Base-by-base conservation (phyloP, 53 echinoderm and acorn worm genomes). In the Hippasteria phrygiana region DNA sequence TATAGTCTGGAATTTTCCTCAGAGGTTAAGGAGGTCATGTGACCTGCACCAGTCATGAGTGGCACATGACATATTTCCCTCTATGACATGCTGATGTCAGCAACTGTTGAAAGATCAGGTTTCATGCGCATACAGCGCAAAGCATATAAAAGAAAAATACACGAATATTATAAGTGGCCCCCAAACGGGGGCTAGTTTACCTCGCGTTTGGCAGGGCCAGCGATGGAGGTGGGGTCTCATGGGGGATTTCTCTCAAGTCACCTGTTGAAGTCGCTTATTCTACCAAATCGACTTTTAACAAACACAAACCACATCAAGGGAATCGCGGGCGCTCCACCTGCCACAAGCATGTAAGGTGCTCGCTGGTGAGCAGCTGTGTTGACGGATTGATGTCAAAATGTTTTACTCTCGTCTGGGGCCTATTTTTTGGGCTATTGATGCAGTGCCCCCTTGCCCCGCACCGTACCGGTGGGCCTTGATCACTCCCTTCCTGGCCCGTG, bases 11-110 rank as follows among this genome's bases (percentile, higher is more conserved):
- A 59, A 35, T 78, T 17, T 78, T 78, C 77, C 41, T 37, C 55
- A 6, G 43, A 32, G 81, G 81, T 65, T 81, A 81, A 63, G 81
- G 29, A 45, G 81, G 81, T 55, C 65, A 81, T 63, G 43, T 65
- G 81, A 81, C 81, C 81, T 65, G 63, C 43, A 63, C 64, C 5
- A 45, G 81, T 38, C 81, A 81, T 65, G 63, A 65, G 63, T 37
- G 78, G 78, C 59, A 38, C 63, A 42, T 27, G 45, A 65, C 81
- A 81, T 81, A 62, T 63, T 81, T 80, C 80, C 43, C 62, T 35
- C 31, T 64, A 43, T 81, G 81, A 42, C 64, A 81, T 81, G 81
- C 81, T 81, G 81, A 81, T 81, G 81, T 81, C 81, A 81, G 81
- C 81, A 81, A 81, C 81, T 81, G 81, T 81, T 65, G 81, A 81